Evolutionary conservation across 1,140 invertebrate genomes (phyloP).

Genomic region (Chironomus striatipennis): DNA sequence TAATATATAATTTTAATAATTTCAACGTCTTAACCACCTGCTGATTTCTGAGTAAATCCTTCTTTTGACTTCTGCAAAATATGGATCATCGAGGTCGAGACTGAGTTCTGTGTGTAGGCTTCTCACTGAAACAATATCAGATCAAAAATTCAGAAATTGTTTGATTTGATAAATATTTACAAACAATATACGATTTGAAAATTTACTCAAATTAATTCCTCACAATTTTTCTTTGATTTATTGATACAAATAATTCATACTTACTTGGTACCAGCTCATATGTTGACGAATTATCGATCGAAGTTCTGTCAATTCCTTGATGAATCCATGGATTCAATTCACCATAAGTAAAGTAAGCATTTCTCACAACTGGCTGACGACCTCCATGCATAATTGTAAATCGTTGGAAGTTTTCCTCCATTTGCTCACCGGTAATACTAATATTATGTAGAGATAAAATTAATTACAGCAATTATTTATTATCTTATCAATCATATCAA

Average conservation of each 20-base stretch:
- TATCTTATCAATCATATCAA: neutral
- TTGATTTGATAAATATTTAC: no score
- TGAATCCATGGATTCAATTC: slow-evolving; percentile 51
- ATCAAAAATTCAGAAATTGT: no score
- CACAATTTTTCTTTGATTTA: no score
- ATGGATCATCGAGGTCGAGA: neutral
- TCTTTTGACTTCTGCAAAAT: neutral
- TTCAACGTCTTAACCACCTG: neutral
- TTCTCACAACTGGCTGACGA: slow-evolving; percentile 45
- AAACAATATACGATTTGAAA: no score
- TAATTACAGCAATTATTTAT: neutral
- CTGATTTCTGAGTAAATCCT: neutral
- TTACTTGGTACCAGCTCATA: neutral
- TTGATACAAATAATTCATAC: no score
- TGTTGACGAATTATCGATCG: neutral
- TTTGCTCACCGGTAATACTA: slow-evolving; percentile 42
- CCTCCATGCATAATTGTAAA: slow-evolving; percentile 39
- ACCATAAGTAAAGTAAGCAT: slow-evolving; percentile 56
- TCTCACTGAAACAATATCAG: no score
- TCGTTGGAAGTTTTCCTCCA: slow-evolving; percentile 46
- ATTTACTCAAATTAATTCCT: no score
- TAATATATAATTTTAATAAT: no score
- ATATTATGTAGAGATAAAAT: slow-evolving; percentile 32
- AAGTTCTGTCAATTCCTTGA: neutral
- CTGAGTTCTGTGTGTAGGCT: neutral